Base-by-base conservation (phyloP, 2,797 vertebrate genomes). In the Sus cebifrons region DNA sequence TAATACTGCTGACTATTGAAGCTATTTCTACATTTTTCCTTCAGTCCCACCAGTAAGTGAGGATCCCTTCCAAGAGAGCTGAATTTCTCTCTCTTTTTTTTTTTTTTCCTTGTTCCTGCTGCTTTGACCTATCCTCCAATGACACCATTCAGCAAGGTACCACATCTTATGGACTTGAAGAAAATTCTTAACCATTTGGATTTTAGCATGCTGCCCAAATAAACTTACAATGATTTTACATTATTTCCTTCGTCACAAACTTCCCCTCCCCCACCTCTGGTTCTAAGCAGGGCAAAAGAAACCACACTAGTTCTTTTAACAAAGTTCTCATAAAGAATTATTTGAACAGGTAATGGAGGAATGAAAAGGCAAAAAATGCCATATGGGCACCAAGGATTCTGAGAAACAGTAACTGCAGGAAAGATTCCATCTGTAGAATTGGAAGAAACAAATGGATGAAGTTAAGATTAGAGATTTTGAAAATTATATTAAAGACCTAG, bases 231-330 rank as follows among this genome's bases (percentile, higher is more conserved):
- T 14, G 9, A 27, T 65, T 20, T 44, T 9, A 44, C 11, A 65
- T 15, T 3, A 40, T 49, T 60, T 93, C 2, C 20, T 65, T 71
- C 36, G 62, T 29, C n/a, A 52, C 14, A 6, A 60, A 32, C 52
- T 9, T 25, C 23, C 2, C 18, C 27, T 6, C 3, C 2, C 20
- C 2, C 1, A n/a, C 1, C 13, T 67, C 17, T 60, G 18, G 6
- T 14, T 32, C 5, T 91, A 73, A 56, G 58, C 11, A 40, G 11
- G 7, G 73, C 89, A 70, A 52, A 0, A 71, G 23, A 88, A 73
- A 64, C 8, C 2, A 4, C 2, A 18, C 2, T 8, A 54, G 12
- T 54, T 89, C 29, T 70, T 71, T 82, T 49, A 71, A 83, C 7
- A 71, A 54, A 56, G 15, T 40, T 58, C 29, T 70, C 1, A 29